These are phyloP conservation scores for Smittia sp. DNA, from an alignment of 2,888 invertebrate species.

Conservation along the genomic window DNA sequence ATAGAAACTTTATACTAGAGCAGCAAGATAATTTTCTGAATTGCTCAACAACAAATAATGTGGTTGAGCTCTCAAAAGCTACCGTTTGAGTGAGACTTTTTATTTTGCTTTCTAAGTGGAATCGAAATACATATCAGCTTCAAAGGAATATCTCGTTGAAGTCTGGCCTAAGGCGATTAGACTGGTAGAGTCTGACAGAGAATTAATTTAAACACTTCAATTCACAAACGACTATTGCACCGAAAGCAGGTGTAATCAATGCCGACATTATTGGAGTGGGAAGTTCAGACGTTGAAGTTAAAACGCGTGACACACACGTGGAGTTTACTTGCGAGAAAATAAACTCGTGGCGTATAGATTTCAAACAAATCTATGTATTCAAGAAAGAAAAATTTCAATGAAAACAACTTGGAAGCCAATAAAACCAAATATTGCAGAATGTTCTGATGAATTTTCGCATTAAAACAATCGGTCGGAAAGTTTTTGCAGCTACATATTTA, in stretches of 20 bases:
- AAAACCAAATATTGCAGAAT: too few species aligned
- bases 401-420: too few species aligned
- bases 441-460: background rate
- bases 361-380: background rate
- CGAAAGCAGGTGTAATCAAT: too few species aligned
- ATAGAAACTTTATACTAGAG: slow-evolving; percentile 9
- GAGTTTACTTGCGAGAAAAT: too few species aligned
- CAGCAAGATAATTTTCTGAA: background rate
- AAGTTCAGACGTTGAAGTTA: too few species aligned
- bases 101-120: background rate
- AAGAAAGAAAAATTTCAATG: too few species aligned
- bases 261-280: too few species aligned
- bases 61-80: background rate
- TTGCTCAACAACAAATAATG: slow-evolving; percentile 22
- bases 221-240: too few species aligned
- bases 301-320: too few species aligned
- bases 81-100: background rate
- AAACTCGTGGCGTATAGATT: background rate
- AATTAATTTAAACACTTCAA: too few species aligned
- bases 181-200: too few species aligned
- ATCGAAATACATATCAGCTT: background rate
- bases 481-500: background rate
- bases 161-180: background rate
- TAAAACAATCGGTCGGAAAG: slow-evolving; percentile 11
- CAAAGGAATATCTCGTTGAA: slow-evolving; percentile 29